Percentiles rank a stretch among this genome's conserved stretches.
phyloP scores from a whole-genome alignment of 2,888 invertebrate genomes.

The Clepsis dumicolana region DNA sequence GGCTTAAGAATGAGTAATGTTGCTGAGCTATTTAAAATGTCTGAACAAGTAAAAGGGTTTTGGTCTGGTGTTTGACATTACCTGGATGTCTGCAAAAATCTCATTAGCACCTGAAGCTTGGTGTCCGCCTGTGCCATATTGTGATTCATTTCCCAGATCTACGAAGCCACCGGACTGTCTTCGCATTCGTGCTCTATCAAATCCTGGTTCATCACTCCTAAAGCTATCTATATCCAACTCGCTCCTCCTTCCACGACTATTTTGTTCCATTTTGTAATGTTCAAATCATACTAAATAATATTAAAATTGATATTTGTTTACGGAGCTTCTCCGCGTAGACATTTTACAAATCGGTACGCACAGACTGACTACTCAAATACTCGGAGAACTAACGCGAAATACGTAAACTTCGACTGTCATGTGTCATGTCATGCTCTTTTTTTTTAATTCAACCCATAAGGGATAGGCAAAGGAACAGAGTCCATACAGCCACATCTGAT shows the following conservation, averaged over 20 bases:
- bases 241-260: conserved; percentile 67
- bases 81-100: conserved; percentile 96
- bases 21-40: neutral
- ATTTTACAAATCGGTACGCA: conserved; percentile 32
- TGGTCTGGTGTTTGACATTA: conserved; percentile 64
- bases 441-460: too few relatives aligned
- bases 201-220: conserved; percentile 76
- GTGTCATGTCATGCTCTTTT: too few relatives aligned
- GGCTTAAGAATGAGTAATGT: conserved; percentile 7
- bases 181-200: conserved; percentile 83
- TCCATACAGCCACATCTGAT: too few relatives aligned
- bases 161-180: conserved; percentile 91
- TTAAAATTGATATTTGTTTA: conserved; percentile 37
- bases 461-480: too few relatives aligned
- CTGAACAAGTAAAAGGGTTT: neutral
- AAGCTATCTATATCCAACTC: conserved; percentile 79
- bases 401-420: too few relatives aligned
- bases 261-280: conserved; percentile 70
- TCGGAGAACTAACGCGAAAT: too few relatives aligned
- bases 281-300: conserved; percentile 23
- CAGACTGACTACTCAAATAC: neutral
- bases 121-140: conserved; percentile 92
- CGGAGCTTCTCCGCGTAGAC: conserved; percentile 27
- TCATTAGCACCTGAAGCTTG: conserved; percentile 95
- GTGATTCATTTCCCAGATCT: conserved; percentile 91